These are phyloP conservation scores for Rhopalosiphum nymphaeae DNA, from an alignment of 2,888 invertebrate species.

Conservation along the genomic window DNA sequence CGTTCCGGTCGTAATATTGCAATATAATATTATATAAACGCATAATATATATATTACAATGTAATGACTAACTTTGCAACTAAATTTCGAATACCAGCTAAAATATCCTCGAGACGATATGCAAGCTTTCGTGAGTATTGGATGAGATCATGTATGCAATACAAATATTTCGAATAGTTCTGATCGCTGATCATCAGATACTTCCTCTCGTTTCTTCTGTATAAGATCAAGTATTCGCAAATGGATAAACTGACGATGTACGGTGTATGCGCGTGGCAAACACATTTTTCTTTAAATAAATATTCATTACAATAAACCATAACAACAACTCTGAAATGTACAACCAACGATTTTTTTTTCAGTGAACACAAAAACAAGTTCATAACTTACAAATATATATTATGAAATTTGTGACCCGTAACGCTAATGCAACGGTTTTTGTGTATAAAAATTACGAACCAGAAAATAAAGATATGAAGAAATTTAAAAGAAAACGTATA, in stretches of 20 bases:
- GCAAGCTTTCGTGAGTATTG: neutral
- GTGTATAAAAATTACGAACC: neutral
- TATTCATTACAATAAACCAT: conserved; percentile 2
- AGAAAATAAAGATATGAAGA: conserved; percentile 15
- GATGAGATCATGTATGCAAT: conserved; percentile 4
- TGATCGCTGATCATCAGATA: neutral
- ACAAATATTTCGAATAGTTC: neutral
- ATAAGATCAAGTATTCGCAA: neutral
- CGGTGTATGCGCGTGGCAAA: too few relatives aligned
- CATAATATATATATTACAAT: neutral
- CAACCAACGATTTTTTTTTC: neutral
- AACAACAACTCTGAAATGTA: conserved; percentile 7
- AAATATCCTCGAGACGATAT: neutral
- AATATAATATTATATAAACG: neutral
- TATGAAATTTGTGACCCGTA: conserved; percentile 12
- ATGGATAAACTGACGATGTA: neutral
- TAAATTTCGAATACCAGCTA: neutral
- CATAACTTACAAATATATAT: neutral
- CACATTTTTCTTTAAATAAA: neutral
- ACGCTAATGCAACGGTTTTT: neutral
- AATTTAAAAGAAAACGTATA: conserved; percentile 9
- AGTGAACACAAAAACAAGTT: neutral
- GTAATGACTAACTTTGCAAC: neutral
- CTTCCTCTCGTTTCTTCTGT: neutral
- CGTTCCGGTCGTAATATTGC: neutral